Conservation (phyloP, 2,797 vertebrate species). For the Girardinus metallicus region DNA sequence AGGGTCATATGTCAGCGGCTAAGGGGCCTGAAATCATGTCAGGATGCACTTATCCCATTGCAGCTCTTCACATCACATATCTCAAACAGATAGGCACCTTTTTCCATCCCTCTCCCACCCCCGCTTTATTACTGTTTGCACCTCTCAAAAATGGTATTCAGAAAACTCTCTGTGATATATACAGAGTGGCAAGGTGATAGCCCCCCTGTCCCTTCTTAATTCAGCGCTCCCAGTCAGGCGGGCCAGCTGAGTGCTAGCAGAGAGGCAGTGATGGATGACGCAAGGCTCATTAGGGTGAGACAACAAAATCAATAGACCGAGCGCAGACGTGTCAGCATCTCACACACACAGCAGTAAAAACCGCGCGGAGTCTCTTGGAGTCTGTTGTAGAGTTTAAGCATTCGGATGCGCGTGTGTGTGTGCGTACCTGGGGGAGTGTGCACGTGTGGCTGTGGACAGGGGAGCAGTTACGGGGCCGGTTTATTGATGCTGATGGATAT, state of each 20-base stretch:
- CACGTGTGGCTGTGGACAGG: slow-evolving; percentile 17
- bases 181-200: slow-evolving; percentile 62
- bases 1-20: slow-evolving; percentile 71
- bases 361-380: slow-evolving; percentile 55
- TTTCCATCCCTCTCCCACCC: background rate
- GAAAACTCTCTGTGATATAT: slow-evolving; percentile 59
- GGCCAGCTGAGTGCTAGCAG: slow-evolving; percentile 52
- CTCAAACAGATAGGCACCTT: slow-evolving; percentile 37
- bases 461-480: slow-evolving; percentile 43
- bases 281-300: slow-evolving; percentile 76
- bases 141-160: slow-evolving; percentile 49
- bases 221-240: slow-evolving; percentile 44
- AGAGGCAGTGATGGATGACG: slow-evolving; percentile 70
- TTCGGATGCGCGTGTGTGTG: slow-evolving; percentile 9
- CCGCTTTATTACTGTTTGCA: slow-evolving; percentile 29
- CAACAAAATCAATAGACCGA: slow-evolving; percentile 76
- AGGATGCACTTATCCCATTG: slow-evolving; percentile 65
- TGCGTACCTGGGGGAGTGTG: background rate
- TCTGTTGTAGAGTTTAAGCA: slow-evolving; percentile 40
- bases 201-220: slow-evolving; percentile 55
- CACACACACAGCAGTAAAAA: slow-evolving; percentile 62
- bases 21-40: slow-evolving; percentile 75
- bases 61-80: slow-evolving; percentile 41
- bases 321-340: slow-evolving; percentile 61
- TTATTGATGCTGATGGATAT: slow-evolving; percentile 75